Percentiles rank a stretch among this genome's conserved stretches.
phyloP scores from a whole-genome alignment of 2,797 vertebrate genomes.

The Microhierax caerulescens region DNA sequence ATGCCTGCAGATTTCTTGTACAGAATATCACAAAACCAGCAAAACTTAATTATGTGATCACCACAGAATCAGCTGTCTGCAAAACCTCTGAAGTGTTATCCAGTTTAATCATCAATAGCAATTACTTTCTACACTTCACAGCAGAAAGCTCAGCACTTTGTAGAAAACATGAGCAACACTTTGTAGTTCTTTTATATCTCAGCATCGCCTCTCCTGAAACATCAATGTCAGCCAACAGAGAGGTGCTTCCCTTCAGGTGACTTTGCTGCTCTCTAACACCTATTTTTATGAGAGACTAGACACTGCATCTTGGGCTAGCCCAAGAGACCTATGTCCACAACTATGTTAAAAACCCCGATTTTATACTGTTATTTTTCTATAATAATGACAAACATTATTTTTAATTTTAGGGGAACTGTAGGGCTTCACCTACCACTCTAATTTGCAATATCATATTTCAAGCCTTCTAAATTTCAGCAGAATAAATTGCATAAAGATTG shows the following conservation, averaged over 20 bases:
- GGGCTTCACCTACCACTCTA: neutral
- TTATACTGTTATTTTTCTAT: neutral
- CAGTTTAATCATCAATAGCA: neutral
- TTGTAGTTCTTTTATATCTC: neutral
- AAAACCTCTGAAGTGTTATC: neutral
- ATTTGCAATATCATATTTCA: neutral
- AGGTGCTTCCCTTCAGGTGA: neutral
- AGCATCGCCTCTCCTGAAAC: neutral
- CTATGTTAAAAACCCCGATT: neutral
- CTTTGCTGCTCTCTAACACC: neutral
- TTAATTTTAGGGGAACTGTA: neutral
- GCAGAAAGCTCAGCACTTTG: neutral
- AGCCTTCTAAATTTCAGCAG: neutral
- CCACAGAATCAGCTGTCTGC: neutral
- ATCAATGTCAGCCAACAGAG: neutral
- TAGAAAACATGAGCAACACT: neutral
- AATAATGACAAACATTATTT: neutral
- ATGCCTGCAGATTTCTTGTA: neutral
- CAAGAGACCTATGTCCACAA: neutral
- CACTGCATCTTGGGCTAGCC: neutral
- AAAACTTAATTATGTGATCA: neutral
- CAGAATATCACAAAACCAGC: neutral
- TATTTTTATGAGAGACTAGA: neutral
- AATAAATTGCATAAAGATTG: neutral
- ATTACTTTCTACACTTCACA: neutral